Percentiles rank a stretch among this genome's conserved stretches.
Evolutionary conservation across 2,888 invertebrate genomes (phyloP).

Genomic region (Lasioglossum pauxillum): DNA sequence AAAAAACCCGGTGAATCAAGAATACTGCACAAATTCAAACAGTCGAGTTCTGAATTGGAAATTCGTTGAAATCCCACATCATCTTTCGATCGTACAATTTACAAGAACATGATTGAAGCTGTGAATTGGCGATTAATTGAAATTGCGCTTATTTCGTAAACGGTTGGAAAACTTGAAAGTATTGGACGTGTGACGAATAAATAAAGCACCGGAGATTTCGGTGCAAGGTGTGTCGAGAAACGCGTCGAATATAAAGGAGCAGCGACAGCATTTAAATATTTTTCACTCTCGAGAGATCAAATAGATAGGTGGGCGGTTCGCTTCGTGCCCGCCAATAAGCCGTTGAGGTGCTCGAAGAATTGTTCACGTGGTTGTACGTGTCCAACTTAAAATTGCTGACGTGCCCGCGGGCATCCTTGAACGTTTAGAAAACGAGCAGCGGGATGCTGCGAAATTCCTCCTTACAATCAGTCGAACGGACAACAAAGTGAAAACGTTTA

Average conservation of each 20-base stretch:
- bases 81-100: no score
- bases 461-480: neutral
- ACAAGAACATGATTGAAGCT: no score
- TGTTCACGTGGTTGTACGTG: slow-evolving; percentile 63
- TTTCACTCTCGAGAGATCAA: slow-evolving; percentile 80
- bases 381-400: slow-evolving; percentile 75
- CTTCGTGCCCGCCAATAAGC: slow-evolving; percentile 83
- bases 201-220: neutral
- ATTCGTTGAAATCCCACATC: no score
- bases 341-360: slow-evolving; percentile 65
- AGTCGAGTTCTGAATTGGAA: no score
- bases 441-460: slow-evolving; percentile 10
- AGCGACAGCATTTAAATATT: slow-evolving; percentile 78
- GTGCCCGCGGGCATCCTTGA: slow-evolving; percentile 54
- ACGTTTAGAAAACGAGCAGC: slow-evolving; percentile 32
- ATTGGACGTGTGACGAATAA: neutral
- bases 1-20: neutral
- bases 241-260: slow-evolving; percentile 42
- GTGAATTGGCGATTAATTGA: neutral
- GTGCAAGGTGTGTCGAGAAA: neutral
- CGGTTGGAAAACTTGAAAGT: neutral
- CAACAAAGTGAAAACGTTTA: neutral
- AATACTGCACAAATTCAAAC: neutral
- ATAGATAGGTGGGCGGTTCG: slow-evolving; percentile 78
- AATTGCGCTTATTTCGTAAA: neutral